These are phyloP conservation scores for Chelonus insularis DNA, from an alignment of 1,140 invertebrate species.

Conservation along the genomic window DNA sequence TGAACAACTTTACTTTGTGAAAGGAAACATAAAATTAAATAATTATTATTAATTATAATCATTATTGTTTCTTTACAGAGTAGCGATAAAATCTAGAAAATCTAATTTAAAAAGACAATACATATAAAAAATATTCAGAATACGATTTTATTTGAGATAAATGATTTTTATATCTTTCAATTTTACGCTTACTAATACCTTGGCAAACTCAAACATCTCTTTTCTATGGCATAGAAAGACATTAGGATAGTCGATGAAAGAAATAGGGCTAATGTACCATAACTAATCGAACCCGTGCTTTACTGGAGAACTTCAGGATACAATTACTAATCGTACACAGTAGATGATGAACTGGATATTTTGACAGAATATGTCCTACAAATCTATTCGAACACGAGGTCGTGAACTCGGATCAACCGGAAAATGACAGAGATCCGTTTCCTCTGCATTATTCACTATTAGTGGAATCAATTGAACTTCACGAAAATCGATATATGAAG, in stretches of 20 bases:
- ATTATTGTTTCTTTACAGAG: too few species aligned
- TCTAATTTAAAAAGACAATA: too few species aligned
- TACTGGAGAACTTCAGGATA: slow-evolving; percentile 27
- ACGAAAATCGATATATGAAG: not conserved
- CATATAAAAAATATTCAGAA: too few species aligned
- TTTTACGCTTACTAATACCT: too few species aligned
- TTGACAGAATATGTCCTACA: not conserved
- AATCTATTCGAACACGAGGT: not conserved
- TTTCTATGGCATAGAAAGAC: not conserved
- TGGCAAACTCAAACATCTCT: not conserved
- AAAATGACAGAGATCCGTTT: slow-evolving; percentile 16
- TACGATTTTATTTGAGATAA: too few species aligned
- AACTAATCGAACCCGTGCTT: slow-evolving; percentile 29
- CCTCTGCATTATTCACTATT: slow-evolving; percentile 3
- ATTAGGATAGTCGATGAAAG: not conserved
- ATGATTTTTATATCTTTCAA: too few species aligned
- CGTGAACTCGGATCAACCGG: slow-evolving; percentile 11
- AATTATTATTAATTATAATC: too few species aligned
- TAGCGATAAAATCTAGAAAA: too few species aligned
- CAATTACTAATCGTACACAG: slow-evolving; percentile 8
- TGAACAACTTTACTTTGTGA: too few species aligned
- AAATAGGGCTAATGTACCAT: slow-evolving; percentile 38
- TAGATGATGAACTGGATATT: not conserved
- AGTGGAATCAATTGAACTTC: not conserved
- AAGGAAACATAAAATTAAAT: too few species aligned